Percentiles rank a stretch among this genome's conserved stretches.
These are phyloP conservation scores for western clawed frog (Xenopus tropicalis) DNA, from an alignment of 2,113 vertebrate genomes.

Conservation along the genomic window UCB_Xtro_10.0 CM004451.2:49891501-49892000, in stretches of 20 bases:
- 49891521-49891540: too few species aligned
- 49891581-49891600: constrained; percentile 7
- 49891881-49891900: constrained; percentile 63
- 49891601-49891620: constrained; percentile 50
- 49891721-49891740: constrained; percentile 72
- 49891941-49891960: constrained; percentile 41
- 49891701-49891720: constrained; percentile 70
- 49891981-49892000: constrained; percentile 32
- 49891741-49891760: constrained; percentile 67
- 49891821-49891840: constrained; percentile 74
- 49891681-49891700: constrained; percentile 75
- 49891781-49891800: constrained; percentile 61
- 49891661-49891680: constrained; percentile 53
- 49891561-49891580: not conserved
- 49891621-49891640: constrained; percentile 67
- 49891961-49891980: constrained; percentile 39
- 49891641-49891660: constrained; percentile 58
- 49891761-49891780: constrained; percentile 65
- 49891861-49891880: constrained; percentile 62
- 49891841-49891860: constrained; percentile 66
- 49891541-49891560: too few species aligned
- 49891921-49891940: constrained; percentile 68
- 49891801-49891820: constrained; percentile 60
- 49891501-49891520: too few species aligned
- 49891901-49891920: constrained; percentile 79